A percentile compares a stretch with the other conserved stretches of the same genome.
These are phyloP conservation scores for Drosophila tripunctata DNA, from an alignment of 2,888 invertebrate species.

Conservation along the genomic window DNA sequence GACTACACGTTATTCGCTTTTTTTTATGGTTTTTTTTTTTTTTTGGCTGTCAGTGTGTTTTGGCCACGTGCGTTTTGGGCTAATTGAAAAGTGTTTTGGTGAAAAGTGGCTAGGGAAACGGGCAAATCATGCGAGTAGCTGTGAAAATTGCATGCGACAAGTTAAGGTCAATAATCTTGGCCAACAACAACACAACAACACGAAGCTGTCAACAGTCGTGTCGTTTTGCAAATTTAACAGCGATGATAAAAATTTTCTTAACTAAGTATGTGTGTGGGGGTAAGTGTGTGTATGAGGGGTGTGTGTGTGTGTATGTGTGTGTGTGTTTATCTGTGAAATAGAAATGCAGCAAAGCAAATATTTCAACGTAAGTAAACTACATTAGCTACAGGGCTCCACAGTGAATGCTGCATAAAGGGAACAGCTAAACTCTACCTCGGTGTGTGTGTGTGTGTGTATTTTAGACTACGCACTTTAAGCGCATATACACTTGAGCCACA, in stretches of 20 bases:
- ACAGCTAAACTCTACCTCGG: too few relatives aligned
- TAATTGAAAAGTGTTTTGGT: slow-evolving; percentile 21
- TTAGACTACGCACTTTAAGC: too few relatives aligned
- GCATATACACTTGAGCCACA: too few relatives aligned
- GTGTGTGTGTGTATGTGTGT: slow-evolving; percentile 5
- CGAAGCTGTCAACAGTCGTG: slow-evolving; percentile 40
- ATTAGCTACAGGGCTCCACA: slow-evolving; percentile 61
- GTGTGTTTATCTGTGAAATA: slow-evolving; percentile 24
- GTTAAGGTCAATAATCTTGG: slow-evolving; percentile 37
- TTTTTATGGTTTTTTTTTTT: too few relatives aligned
- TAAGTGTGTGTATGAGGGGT: neutral
- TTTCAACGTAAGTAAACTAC: slow-evolving; percentile 71
- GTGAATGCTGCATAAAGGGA: slow-evolving; percentile 6
- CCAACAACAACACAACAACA: slow-evolving; percentile 12
- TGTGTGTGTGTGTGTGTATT: neutral
- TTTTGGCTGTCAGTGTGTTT: slow-evolving; percentile 4
- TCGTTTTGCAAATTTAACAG: slow-evolving; percentile 63
- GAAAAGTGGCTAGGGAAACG: slow-evolving; percentile 13
- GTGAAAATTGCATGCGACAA: slow-evolving; percentile 2
- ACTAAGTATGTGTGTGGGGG: neutral
- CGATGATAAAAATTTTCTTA: slow-evolving; percentile 58
- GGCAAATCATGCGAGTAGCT: neutral
- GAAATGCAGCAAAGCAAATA: slow-evolving; percentile 67
- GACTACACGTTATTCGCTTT: neutral
- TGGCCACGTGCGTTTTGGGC: slow-evolving; percentile 39